Evolutionary conservation across 2,113 vertebrate genomes (phyloP).

Genomic region (Sturnus vulgaris): DNA sequence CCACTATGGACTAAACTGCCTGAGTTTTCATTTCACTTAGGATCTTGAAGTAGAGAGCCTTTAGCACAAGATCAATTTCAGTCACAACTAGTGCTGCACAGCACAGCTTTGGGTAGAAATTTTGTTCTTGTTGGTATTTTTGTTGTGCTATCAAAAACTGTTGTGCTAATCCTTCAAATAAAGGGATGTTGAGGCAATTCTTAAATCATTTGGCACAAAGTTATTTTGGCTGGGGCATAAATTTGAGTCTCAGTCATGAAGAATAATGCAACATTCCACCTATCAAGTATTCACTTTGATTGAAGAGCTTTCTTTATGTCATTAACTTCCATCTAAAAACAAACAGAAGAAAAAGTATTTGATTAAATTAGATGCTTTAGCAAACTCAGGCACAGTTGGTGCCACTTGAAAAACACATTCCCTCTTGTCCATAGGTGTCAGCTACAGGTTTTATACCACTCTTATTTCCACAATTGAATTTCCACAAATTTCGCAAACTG

Average conservation of each 20-base stretch:
- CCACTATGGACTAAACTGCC: conserved; percentile 82
- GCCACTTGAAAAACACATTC: background rate
- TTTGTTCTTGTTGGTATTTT: conserved; percentile 68
- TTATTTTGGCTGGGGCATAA: conserved; percentile 83
- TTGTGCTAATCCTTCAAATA: conserved; percentile 79
- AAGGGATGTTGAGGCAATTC: conserved; percentile 77
- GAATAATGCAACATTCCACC: conserved; percentile 72
- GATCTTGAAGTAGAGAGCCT: conserved; percentile 78
- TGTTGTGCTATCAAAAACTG: conserved; percentile 80
- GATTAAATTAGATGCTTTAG: background rate
- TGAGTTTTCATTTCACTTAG: conserved; percentile 80
- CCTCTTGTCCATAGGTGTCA: background rate
- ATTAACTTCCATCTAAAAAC: conserved; percentile 90
- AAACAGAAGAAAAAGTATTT: background rate
- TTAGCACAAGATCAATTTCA: conserved; percentile 78
- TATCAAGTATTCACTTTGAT: conserved; percentile 84
- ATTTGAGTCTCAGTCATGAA: conserved; percentile 74
- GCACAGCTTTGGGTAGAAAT: conserved; percentile 57
- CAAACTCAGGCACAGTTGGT: background rate
- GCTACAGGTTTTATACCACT: background rate
- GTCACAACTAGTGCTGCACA: conserved; percentile 71
- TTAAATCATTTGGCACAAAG: conserved; percentile 93
- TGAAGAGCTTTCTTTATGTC: conserved; percentile 96
- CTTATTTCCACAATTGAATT: background rate
- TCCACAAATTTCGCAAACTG: background rate